A percentile compares a stretch with the other conserved stretches of the same genome.
Conservation (phyloP, 2,888 invertebrate genomes). For the Polia nebulosa region DNA sequence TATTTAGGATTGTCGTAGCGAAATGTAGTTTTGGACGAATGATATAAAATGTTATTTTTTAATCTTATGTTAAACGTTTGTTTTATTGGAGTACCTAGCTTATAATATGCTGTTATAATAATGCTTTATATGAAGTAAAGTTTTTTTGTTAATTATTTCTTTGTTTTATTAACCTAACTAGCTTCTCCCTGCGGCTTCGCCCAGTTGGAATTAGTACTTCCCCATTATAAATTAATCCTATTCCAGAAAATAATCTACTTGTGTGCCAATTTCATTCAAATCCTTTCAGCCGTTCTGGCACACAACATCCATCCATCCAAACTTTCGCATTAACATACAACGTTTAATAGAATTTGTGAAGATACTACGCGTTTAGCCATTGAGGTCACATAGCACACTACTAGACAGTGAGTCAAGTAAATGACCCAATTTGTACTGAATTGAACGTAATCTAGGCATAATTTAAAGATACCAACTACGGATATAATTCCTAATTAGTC, state of each 20-base stretch:
- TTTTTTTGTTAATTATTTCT: conserved; percentile 78
- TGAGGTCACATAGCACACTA: conserved; percentile 21
- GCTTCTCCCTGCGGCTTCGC: too few species aligned
- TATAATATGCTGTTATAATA: conserved; percentile 78
- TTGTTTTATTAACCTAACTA: conserved; percentile 74
- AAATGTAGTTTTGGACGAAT: conserved; percentile 53
- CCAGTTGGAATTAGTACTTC: too few species aligned
- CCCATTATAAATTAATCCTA: too few species aligned
- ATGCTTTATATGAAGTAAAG: conserved; percentile 82
- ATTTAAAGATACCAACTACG: conserved; percentile 48
- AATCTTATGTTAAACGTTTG: conserved; percentile 65
- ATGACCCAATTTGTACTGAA: conserved; percentile 54
- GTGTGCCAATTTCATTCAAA: too few species aligned
- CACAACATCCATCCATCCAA: too few species aligned
- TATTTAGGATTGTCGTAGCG: conserved; percentile 45
- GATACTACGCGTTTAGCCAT: conserved; percentile 38
- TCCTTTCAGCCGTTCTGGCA: too few species aligned
- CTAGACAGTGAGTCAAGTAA: conserved; percentile 56
- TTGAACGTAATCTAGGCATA: conserved; percentile 48
- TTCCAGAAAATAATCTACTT: too few species aligned
- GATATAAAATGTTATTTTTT: conserved; percentile 67
- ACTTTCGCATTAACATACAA: too few species aligned
- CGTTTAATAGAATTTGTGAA: too few species aligned
- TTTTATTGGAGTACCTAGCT: conserved; percentile 72
- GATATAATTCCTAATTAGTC: conserved; percentile 40